Evolutionary conservation across 2,888 invertebrate genomes (phyloP).

Genomic region (Melipona beecheii): DNA sequence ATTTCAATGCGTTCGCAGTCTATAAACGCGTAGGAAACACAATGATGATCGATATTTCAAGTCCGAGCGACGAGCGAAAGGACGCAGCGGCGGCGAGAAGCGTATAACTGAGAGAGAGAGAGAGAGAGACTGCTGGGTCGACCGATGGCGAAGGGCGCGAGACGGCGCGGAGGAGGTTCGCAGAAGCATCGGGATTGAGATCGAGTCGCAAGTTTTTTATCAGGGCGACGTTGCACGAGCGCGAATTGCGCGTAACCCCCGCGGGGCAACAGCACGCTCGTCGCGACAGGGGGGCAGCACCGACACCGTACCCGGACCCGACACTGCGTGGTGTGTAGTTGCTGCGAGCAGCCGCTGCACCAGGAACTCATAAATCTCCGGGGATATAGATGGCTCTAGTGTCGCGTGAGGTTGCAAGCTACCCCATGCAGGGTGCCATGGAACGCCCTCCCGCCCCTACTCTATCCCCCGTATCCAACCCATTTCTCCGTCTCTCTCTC

Average conservation of each 20-base stretch:
- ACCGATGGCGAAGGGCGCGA: neutral
- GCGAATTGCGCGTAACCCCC: slow-evolving; percentile 84
- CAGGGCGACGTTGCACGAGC: slow-evolving; percentile 79
- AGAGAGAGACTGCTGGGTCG: neutral
- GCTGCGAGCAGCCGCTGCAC: slow-evolving; percentile 82
- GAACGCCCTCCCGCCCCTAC: slow-evolving; percentile 79
- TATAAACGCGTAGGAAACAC: slow-evolving; percentile 50
- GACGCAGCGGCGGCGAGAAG: neutral
- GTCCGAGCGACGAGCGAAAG: slow-evolving; percentile 2
- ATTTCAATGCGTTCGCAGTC: slow-evolving; percentile 50
- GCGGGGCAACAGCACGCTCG: slow-evolving; percentile 82
- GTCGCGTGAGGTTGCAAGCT: slow-evolving; percentile 83
- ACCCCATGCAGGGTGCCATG: slow-evolving; percentile 83
- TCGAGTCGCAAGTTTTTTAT: slow-evolving; percentile 80
- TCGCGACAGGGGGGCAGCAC: slow-evolving; percentile 82
- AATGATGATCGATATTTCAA: slow-evolving; percentile 59
- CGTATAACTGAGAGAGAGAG: neutral
- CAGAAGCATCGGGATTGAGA: slow-evolving; percentile 80
- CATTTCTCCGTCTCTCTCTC: slow-evolving; percentile 62
- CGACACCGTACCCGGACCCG: slow-evolving; percentile 70
- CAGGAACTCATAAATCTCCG: slow-evolving; percentile 83
- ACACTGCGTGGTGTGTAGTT: slow-evolving; percentile 79
- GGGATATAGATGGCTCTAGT: slow-evolving; percentile 84
- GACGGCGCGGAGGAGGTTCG: slow-evolving; percentile 47
- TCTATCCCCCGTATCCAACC: slow-evolving; percentile 72